These are phyloP conservation scores for Chloroceryle inda DNA, from an alignment of 2,797 vertebrate genomes.

Conservation along the genomic window DNA sequence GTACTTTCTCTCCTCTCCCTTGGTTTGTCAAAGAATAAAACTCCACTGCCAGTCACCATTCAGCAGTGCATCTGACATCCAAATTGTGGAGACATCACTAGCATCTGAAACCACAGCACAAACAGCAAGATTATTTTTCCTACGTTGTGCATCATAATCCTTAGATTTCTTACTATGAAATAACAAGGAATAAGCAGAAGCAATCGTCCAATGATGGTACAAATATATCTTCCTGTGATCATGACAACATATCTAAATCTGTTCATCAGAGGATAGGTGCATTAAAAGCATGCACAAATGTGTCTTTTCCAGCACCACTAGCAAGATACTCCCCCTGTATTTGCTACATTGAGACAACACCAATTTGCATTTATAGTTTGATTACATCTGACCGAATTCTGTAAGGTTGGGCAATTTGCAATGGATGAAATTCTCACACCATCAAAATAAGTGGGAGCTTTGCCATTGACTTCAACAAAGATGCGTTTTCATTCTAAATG, in stretches of 20 bases:
- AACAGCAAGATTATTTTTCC: neutral
- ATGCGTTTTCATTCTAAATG: neutral
- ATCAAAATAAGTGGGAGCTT: constrained; percentile 12
- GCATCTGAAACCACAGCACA: neutral
- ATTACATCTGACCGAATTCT: constrained; percentile 64
- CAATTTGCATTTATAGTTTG: constrained; percentile 65
- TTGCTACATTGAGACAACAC: constrained; percentile 37
- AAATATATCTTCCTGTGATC: constrained; percentile 44
- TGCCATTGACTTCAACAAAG: neutral
- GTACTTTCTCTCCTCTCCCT: neutral
- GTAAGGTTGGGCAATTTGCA: neutral
- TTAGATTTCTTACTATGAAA: neutral
- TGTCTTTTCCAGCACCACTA: constrained; percentile 45
- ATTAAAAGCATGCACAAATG: constrained; percentile 55
- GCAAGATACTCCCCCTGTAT: constrained; percentile 55
- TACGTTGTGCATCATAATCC: constrained; percentile 14
- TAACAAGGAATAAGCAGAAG: constrained; percentile 10
- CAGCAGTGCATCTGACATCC: neutral
- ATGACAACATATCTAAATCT: constrained; percentile 51
- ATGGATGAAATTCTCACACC: constrained; percentile 33
- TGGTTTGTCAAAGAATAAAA: neutral
- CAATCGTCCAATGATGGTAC: constrained; percentile 53
- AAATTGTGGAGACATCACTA: neutral
- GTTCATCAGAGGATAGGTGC: constrained; percentile 44
- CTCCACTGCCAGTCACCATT: neutral